Evolutionary conservation across 2,888 invertebrate species (phyloP).

Genomic region (Pachydiplax longipennis): DNA sequence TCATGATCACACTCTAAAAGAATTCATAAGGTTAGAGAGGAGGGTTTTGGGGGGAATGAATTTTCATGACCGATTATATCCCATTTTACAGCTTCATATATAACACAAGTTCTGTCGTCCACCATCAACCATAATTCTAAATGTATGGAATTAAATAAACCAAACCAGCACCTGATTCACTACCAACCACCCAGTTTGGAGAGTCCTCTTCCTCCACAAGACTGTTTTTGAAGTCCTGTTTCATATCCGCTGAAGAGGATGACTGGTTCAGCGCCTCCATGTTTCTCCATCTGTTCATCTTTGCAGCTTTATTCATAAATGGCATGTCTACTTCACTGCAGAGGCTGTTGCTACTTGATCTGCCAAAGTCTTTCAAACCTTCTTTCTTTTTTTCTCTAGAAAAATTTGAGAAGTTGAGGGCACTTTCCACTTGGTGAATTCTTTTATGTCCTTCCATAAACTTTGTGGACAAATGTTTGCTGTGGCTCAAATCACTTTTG

Average conservation of each 20-base stretch:
- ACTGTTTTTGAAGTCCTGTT: background rate
- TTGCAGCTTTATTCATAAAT: background rate
- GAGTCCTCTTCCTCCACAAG: conserved; percentile 22
- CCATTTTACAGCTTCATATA: too few relatives aligned
- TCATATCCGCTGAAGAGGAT: background rate
- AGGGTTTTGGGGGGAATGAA: too few relatives aligned
- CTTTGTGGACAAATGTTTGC: background rate
- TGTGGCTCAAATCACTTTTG: background rate
- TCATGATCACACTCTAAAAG: too few relatives aligned
- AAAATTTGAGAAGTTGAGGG: background rate
- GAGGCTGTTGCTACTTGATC: conserved; percentile 30
- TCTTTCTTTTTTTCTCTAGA: background rate
- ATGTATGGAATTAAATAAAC: background rate
- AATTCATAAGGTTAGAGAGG: too few relatives aligned
- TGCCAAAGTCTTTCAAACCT: background rate
- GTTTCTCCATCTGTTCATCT: conserved; percentile 40
- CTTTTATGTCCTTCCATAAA: background rate
- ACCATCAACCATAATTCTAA: background rate
- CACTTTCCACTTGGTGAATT: conserved; percentile 7
- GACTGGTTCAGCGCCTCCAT: conserved; percentile 36
- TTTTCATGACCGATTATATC: too few relatives aligned
- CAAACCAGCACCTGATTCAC: conserved; percentile 33
- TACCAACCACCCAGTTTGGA: conserved; percentile 26
- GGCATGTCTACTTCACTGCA: conserved; percentile 17
- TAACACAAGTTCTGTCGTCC: too few relatives aligned